Conservation (phyloP, 2,797 vertebrate genomes). For the Labeo calbasu region DNA sequence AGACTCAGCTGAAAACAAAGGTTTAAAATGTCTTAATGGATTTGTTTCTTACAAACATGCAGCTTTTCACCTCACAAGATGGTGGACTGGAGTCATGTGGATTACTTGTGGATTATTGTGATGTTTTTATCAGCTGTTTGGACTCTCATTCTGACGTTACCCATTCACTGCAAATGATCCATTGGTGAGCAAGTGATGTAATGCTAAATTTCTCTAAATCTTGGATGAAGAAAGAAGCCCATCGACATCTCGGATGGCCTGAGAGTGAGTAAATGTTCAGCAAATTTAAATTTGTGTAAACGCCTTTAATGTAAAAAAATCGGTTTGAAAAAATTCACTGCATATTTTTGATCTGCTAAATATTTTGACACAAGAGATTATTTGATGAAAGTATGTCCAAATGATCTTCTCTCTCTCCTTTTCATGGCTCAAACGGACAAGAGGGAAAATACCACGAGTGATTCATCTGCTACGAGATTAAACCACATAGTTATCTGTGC, state of each 20-base stretch:
- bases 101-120: background rate
- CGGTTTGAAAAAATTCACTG: background rate
- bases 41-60: background rate
- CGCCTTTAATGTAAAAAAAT: background rate
- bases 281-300: background rate
- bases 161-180: background rate
- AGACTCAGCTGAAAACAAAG: background rate
- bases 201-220: background rate
- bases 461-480: constrained; percentile 19
- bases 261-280: background rate
- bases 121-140: background rate
- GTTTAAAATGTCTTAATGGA: background rate
- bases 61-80: background rate
- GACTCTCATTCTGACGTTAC: background rate
- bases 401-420: background rate
- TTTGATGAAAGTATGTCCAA: background rate
- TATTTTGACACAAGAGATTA: background rate
- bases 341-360: background rate
- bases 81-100: background rate
- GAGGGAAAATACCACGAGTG: constrained; percentile 27
- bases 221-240: background rate
- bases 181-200: background rate
- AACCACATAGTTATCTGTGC: background rate
- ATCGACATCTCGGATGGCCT: background rate
- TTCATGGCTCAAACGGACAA: constrained; percentile 19